Base-by-base conservation (phyloP, 2,888 invertebrate genomes). In the Laothoe populi region DNA sequence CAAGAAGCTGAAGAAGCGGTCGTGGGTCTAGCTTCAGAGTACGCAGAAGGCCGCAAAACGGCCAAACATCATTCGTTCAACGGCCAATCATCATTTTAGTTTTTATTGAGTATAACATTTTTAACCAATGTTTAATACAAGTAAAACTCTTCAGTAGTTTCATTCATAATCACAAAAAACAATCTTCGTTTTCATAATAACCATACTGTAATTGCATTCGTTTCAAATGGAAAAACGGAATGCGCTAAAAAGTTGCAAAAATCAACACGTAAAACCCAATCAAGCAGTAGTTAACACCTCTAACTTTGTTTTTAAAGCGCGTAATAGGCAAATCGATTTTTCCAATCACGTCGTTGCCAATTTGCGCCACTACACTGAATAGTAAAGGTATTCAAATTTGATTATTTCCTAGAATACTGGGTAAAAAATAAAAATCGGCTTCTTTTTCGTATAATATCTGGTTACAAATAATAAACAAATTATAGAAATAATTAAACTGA, bases 291-390 rank as follows among this genome's bases (percentile, higher is more conserved):
- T 53, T 53, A 53, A 19, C 53, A 53, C 53, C 19, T 53, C 31
- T 48, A 53, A 53, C 53, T 53, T 49, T 49, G 31, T 49, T 49
- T 53, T 4, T 49, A 26, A 49, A 49, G 26, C 49, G 13, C 48
- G 48, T 23, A 49, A 49, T 49, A 49, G 26, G 49, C 26, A 49
- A 49, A 26, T 26, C 26, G 19, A 49, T 16, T 49, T 31, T 31
- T 26, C 49, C 31, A 53, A 53, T 53, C 3, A 53, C 11, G 5
- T 31, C 21, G 19, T 10, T 16, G 16, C n/a, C 26, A 31, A 49
- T 49, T 49, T 16, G 49, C 31, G 31, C 23, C 24, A 24, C 7
- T 38, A 38, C 38, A 38, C 38, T 11, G 48, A 48, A 48, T 26
- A n/a, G 24, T 7, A 26, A 26, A 31, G 49, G 26, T 26, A 49